These are phyloP conservation scores for Prunella himalayana DNA, from an alignment of 2,113 vertebrate species.

Conservation along the genomic window DNA sequence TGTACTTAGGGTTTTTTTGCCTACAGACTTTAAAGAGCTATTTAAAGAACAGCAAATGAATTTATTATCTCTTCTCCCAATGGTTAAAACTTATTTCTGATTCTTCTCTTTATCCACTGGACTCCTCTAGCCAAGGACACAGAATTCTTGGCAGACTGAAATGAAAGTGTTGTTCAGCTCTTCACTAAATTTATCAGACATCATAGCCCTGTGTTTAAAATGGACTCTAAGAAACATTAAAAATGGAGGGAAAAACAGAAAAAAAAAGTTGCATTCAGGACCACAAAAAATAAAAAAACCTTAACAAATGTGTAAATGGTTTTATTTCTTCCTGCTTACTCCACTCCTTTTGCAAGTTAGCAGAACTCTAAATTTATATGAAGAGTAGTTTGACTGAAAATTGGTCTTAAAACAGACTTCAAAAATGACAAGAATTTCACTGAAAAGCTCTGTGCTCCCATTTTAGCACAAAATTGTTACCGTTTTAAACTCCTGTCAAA, in stretches of 20 bases:
- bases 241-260: not conserved
- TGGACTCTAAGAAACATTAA: not conserved
- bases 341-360: not conserved
- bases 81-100: not conserved
- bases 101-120: not conserved
- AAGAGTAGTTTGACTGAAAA: slow-evolving; percentile 14
- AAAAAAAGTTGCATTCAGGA: not conserved
- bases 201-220: not conserved
- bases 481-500: not conserved
- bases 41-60: not conserved
- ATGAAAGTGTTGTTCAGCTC: not conserved
- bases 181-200: not conserved
- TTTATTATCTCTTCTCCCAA: not conserved
- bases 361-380: not conserved
- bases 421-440: not conserved
- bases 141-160: not conserved
- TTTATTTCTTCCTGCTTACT: not conserved
- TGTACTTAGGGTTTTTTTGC: not conserved
- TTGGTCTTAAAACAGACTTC: slow-evolving; percentile 21
- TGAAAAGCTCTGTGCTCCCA: not conserved
- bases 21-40: not conserved
- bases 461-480: slow-evolving; percentile 12
- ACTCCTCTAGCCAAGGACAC: not conserved
- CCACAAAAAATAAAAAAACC: not conserved
- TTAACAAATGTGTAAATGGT: not conserved